phyloP scores from a whole-genome alignment of 2,113 vertebrate genomes.

The Pituophis catenifer region DNA sequence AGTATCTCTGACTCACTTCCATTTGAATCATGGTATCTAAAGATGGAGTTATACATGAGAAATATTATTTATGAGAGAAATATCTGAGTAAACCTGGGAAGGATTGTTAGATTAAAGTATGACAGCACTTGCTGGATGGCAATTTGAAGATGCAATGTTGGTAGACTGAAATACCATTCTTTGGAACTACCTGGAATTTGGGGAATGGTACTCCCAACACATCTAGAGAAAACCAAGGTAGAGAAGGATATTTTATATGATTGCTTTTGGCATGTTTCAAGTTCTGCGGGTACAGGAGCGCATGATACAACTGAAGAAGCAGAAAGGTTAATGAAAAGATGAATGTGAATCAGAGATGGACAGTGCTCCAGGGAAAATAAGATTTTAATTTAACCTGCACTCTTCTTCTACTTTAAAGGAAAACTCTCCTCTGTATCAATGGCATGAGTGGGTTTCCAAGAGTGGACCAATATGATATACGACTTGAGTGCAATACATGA shows the following conservation, averaged over 20 bases:
- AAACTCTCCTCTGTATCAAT: slow-evolving; percentile 15
- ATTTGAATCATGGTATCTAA: not conserved
- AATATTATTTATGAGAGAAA: not conserved
- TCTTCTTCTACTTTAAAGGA: not conserved
- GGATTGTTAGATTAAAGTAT: not conserved
- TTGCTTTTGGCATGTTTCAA: not conserved
- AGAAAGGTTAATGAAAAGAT: not conserved
- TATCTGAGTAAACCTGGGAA: not conserved
- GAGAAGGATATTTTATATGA: not conserved
- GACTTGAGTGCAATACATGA: slow-evolving; percentile 28
- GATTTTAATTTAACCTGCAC: slow-evolving; percentile 40
- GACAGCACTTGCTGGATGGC: not conserved
- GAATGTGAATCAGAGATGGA: not conserved
- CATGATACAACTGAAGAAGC: accelerated
- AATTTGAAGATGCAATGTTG: not conserved
- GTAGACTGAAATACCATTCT: not conserved
- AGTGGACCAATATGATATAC: slow-evolving; percentile 35
- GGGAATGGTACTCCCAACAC: not conserved
- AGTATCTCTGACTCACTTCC: too few relatives aligned
- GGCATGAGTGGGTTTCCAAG: slow-evolving; percentile 25
- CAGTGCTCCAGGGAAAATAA: not conserved
- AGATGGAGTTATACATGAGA: not conserved
- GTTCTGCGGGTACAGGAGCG: not conserved
- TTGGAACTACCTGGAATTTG: not conserved
- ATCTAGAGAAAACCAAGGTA: not conserved